These are phyloP conservation scores for Oceanodroma leucorhoa DNA, from an alignment of 2,797 vertebrate genomes.

Conservation along the genomic window DNA sequence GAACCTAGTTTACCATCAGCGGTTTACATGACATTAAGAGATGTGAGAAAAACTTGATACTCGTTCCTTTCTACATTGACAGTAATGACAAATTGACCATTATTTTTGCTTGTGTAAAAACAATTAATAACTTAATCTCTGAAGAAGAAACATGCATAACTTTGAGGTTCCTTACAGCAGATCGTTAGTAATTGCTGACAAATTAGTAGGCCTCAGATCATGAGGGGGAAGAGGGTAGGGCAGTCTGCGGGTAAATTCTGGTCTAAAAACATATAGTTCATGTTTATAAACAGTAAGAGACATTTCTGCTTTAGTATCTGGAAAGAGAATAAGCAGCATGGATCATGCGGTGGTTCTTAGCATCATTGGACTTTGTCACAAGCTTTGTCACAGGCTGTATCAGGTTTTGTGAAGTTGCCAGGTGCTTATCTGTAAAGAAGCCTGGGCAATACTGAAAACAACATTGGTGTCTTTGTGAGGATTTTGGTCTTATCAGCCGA, in stretches of 20 bases:
- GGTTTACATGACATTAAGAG: neutral
- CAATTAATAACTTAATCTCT: neutral
- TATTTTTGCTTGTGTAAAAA: neutral
- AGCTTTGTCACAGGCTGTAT: neutral
- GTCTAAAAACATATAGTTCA: neutral
- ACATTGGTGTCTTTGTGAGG: neutral
- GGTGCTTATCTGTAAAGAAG: neutral
- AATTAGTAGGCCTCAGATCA: neutral
- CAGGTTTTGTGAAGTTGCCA: neutral
- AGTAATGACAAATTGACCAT: neutral
- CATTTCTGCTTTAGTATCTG: neutral
- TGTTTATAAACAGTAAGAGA: neutral
- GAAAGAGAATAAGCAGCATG: neutral
- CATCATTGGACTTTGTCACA: neutral
- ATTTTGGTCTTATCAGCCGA: neutral
- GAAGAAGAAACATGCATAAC: neutral
- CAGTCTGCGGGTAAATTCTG: neutral
- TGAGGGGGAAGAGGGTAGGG: neutral
- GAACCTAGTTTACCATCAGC: neutral
- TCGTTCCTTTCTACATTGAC: neutral
- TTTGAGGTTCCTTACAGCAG: neutral
- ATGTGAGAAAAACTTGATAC: neutral
- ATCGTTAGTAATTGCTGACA: neutral
- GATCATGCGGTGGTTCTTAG: neutral
- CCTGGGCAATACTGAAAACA: neutral